A percentile compares a stretch with the other conserved stretches of the same genome.
phyloP scores from a whole-genome alignment of 2,888 invertebrate genomes.

The Lepidocyrtinus sp. region DNA sequence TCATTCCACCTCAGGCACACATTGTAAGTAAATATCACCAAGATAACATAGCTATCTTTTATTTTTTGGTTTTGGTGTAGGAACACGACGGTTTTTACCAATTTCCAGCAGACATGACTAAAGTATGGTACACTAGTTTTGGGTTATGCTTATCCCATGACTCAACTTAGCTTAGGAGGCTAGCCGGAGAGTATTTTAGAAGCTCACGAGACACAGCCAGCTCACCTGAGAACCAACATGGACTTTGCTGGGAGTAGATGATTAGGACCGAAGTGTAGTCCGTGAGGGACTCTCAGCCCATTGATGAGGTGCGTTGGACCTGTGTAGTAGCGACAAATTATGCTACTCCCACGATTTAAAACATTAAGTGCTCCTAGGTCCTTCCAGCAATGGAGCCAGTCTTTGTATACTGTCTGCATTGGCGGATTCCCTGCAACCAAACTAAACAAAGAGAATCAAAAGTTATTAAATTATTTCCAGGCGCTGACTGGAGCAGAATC shows the following conservation, averaged over 20 bases:
- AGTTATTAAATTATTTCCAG: constrained; percentile 18
- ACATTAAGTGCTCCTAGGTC: constrained; percentile 83
- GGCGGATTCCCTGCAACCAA: constrained; percentile 88
- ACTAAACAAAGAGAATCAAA: constrained; percentile 73
- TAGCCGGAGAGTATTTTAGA: too few species aligned
- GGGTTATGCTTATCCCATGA: too few species aligned
- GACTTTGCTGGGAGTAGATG: constrained; percentile 19
- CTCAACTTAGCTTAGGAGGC: too few species aligned
- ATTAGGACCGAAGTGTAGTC: constrained; percentile 63
- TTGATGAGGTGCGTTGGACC: constrained; percentile 72
- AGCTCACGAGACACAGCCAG: not conserved
- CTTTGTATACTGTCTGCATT: constrained; percentile 83
- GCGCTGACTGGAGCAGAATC: constrained; percentile 49
- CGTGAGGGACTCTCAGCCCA: constrained; percentile 44
- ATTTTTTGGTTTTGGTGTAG: too few species aligned
- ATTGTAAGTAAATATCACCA: too few species aligned
- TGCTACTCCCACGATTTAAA: constrained; percentile 88
- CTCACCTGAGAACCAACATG: not conserved
- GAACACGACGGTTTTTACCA: too few species aligned
- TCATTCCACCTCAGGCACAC: too few species aligned
- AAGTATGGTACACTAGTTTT: too few species aligned
- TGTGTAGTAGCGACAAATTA: constrained; percentile 83
- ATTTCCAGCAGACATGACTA: not conserved
- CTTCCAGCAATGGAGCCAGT: constrained; percentile 88
- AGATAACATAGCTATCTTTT: too few species aligned